Base-by-base conservation (phyloP, 2,888 invertebrate species). In the Zygogramma bicolorata region DNA sequence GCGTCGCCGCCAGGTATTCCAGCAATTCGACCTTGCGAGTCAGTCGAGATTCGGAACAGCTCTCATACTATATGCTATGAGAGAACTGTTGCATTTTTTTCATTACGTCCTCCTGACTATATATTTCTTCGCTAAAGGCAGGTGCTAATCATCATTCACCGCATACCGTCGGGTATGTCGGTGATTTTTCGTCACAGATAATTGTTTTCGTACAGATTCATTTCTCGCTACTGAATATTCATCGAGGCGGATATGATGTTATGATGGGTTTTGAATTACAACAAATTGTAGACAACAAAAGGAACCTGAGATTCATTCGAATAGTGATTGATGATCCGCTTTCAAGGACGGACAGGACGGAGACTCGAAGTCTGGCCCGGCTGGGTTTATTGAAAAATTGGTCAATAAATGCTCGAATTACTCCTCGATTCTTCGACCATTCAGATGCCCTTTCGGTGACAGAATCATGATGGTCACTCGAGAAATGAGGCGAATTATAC, bases 161-260 rank as follows among this genome's bases (percentile, higher is more conserved):
- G 18, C 49, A 49, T 49, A 65, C 18, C 53, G 25, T 10, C 20
- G 18, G 20, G 53, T 49, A 49, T 15, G 34, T 29, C 49, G 38
- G 27, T 67, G 59, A 67, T 63, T 34, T 29, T 53, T 63, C 61
- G 69, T 63, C 63, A 62, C 62, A 63, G 42, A 58, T 68, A 60
- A 68, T 67, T 31, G 57, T 25, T 68, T 68, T 61, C 61, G 34
- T 38, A 42, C 61, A 61, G 61, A 31, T 61, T 61, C 61, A 27
- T 61, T 61, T 40, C 25, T 38, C 42, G 61, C 42, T 25, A 25
- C 38, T 61, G 25, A 61, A 61, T 61, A 61, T 73, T 77, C 76
- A 70, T 68, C 67, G 65, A 74, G 74, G 65, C 76, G 76, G 74
- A 76, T 76, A 74, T 76, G 76, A 74, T 73, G 53, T 53, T 53